These are phyloP conservation scores for Speoplatyrhinus poulsoni DNA, from an alignment of 2,113 vertebrate genomes.

Conservation along the genomic window DNA sequence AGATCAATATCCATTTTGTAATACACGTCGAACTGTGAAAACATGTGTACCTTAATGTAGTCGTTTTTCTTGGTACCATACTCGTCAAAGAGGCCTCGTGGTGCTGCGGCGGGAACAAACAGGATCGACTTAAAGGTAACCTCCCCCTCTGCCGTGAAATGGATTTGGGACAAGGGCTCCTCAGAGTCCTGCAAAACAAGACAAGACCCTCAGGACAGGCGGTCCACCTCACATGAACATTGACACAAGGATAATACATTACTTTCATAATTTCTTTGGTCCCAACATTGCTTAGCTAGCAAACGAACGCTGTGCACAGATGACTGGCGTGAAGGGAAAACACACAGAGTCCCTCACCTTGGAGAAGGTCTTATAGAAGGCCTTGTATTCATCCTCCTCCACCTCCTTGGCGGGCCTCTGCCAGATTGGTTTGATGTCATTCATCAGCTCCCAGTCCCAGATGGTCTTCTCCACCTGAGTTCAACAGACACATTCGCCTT, in stretches of 20 bases:
- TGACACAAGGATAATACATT: too few relatives aligned
- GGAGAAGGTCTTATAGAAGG: slow-evolving; percentile 98
- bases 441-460: slow-evolving; percentile 99
- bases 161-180: slow-evolving; percentile 90
- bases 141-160: slow-evolving; percentile 98
- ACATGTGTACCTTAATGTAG: slow-evolving; percentile 87
- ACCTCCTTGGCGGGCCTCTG: slow-evolving; percentile 95
- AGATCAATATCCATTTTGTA: too few relatives aligned
- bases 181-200: slow-evolving; percentile 81
- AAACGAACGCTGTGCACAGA: too few relatives aligned
- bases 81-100: slow-evolving; percentile 95
- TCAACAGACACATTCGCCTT: not conserved
- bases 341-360: slow-evolving; percentile 76
- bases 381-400: slow-evolving; percentile 95
- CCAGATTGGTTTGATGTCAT: slow-evolving; percentile 99
- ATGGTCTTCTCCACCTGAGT: slow-evolving; percentile 96
- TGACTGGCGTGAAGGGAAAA: too few relatives aligned
- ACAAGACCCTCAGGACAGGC: not conserved
- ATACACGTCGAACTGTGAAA: not conserved
- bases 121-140: slow-evolving; percentile 98
- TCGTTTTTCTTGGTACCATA: slow-evolving; percentile 98
- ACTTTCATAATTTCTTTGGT: too few relatives aligned
- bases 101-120: slow-evolving; percentile 90
- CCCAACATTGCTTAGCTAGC: too few relatives aligned
- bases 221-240: too few relatives aligned